Base-by-base conservation (phyloP, 2,888 invertebrate species). In the Tanypteryx hageni region DNA sequence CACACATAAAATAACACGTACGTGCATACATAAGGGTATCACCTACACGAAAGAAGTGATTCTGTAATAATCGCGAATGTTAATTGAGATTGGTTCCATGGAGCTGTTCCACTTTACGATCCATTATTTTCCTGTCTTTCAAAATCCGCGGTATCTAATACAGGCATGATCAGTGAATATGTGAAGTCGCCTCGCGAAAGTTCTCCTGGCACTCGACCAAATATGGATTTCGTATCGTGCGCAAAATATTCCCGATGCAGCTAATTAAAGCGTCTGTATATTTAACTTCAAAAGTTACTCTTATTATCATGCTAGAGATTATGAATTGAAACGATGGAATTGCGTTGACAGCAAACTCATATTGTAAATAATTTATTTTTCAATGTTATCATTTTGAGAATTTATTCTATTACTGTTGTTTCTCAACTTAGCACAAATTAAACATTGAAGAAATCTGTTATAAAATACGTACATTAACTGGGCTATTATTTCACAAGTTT, bases 231-330 rank as follows among this genome's bases (percentile, higher is more conserved):
- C 22, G 76, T 13, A 9, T 76, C 10, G 22, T 22, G 76, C 22
- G 76, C 22, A 22, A 76, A 27, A 27, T 27, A 13, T 76, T 14
- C 56, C 0, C n/a, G 68, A 31, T n/a, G 64, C 76, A 44, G 56
- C n/a, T 64, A 64, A 89, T 89, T 64, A 31, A 44, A 44, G 64
- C 59, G 89, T 68, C 44, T 68, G 86, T n/a, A 64, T 83, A 57
- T n/a, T n/a, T n/a, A 82, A 82, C 44, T 16, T 44, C 18, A 18
- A 8, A 31, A 56, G 57, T 57, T 10, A n/a, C 44, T 44, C 44
- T 44, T 44, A 44, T 44, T 44, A 44, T 44, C 44, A 44, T 44
- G 44, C 44, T 44, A 44, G 44, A 44, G 44, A 44, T 3, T 3
- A 3, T 44, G 44, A 44, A 44, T 44, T 44, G 44, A 44, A 44